Evolutionary conservation across 2,113 vertebrate species (phyloP).

Genomic region (Caretta caretta): DNA sequence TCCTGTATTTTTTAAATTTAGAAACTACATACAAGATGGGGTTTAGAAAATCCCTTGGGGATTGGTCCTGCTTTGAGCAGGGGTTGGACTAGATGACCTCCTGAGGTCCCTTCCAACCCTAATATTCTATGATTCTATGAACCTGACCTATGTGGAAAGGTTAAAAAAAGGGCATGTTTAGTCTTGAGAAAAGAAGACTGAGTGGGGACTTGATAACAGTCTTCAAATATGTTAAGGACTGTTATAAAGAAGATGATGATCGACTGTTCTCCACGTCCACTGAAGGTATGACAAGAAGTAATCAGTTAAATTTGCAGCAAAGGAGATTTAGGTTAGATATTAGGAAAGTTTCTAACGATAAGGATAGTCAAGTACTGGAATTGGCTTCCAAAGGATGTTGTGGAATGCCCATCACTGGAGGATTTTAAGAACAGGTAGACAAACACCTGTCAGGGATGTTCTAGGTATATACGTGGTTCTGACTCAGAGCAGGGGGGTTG

Average conservation of each 20-base stretch:
- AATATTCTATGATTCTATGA: too few relatives aligned
- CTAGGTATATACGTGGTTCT: neutral
- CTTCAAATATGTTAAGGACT: neutral
- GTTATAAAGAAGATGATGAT: neutral
- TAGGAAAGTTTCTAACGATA: neutral
- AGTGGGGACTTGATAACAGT: neutral
- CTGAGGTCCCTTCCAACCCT: too few relatives aligned
- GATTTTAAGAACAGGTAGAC: neutral
- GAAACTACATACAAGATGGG: neutral
- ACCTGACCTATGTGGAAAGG: neutral
- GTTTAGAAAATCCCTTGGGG: neutral
- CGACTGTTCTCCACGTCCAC: neutral
- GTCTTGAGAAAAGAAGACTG: neutral
- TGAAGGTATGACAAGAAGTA: neutral
- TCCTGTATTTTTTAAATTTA: neutral
- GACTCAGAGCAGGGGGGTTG: neutral
- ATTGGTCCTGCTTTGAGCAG: too few relatives aligned
- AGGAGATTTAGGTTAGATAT: neutral
- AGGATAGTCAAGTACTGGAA: neutral
- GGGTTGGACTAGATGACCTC: too few relatives aligned
- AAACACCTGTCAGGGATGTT: neutral
- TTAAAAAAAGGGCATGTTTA: neutral
- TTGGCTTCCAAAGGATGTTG: neutral
- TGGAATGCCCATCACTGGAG: neutral
- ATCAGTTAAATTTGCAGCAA: neutral